Conservation (phyloP, 2,888 invertebrate species). For the Digitonthophagus gazella region DNA sequence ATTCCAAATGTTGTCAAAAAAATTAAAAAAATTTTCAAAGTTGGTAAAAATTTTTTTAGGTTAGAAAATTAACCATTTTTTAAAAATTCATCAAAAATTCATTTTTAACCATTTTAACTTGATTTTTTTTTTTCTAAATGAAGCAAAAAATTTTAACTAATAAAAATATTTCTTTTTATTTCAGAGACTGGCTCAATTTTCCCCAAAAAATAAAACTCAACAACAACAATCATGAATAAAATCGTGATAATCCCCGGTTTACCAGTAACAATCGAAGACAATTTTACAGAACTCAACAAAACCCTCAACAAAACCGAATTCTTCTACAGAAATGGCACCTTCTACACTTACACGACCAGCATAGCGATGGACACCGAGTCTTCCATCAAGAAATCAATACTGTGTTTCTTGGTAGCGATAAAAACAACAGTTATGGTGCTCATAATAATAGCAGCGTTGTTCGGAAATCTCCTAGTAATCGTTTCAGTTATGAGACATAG, state of each 20-base stretch:
- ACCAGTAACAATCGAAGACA: slow-evolving; percentile 32
- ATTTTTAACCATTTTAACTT: no score
- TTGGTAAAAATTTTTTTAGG: no score
- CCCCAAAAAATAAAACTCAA: not conserved
- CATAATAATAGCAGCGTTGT: slow-evolving; percentile 84
- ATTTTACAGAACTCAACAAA: slow-evolving; percentile 29
- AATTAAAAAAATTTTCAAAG: no score
- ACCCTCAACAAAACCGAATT: slow-evolving; percentile 31
- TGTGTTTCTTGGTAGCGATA: slow-evolving; percentile 60
- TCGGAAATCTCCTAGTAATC: slow-evolving; percentile 88
- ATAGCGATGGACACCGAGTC: slow-evolving; percentile 30
- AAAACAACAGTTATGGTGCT: slow-evolving; percentile 83
- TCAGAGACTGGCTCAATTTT: not conserved
- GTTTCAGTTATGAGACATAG: slow-evolving; percentile 80
- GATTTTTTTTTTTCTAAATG: no score
- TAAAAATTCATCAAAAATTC: no score
- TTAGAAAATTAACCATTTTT: no score
- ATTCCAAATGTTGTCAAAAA: no score
- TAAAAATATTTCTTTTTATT: not conserved
- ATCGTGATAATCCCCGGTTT: slow-evolving; percentile 36
- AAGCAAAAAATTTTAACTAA: no score
- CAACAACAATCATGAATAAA: slow-evolving; percentile 36
- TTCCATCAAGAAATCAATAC: slow-evolving; percentile 51
- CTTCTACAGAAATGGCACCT: slow-evolving; percentile 26
- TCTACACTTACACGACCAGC: slow-evolving; percentile 30